These are phyloP conservation scores for Cephus sareptanus DNA, from an alignment of 2,888 invertebrate genomes.

Conservation along the genomic window DNA sequence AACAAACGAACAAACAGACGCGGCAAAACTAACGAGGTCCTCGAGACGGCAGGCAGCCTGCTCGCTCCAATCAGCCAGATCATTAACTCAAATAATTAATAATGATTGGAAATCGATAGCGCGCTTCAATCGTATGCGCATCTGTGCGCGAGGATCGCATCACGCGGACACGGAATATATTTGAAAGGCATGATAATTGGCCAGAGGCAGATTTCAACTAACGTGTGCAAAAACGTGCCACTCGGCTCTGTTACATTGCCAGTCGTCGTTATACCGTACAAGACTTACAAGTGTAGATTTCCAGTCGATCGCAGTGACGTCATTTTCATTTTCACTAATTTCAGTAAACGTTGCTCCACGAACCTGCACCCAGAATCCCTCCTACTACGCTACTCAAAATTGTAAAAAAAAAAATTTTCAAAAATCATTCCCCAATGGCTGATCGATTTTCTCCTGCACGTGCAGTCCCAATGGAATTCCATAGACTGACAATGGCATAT, in stretches of 20 bases:
- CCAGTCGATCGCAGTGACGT: too few species aligned
- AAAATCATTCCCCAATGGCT: background rate
- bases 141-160: background rate
- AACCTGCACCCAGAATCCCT: rapidly evolving
- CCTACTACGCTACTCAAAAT: too few species aligned
- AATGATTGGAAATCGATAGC: slow-evolving; percentile 54
- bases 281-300: background rate
- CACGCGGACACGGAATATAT: slow-evolving; percentile 19
- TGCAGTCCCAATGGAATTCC: too few species aligned
- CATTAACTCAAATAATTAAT: slow-evolving; percentile 59
- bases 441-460: background rate
- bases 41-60: slow-evolving; percentile 46
- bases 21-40: slow-evolving; percentile 57
- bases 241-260: background rate
- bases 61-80: slow-evolving; percentile 55
- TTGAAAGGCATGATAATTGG: slow-evolving; percentile 35
- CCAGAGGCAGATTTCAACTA: background rate
- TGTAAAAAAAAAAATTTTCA: background rate
- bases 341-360: too few species aligned
- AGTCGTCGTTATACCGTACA: background rate
- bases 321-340: too few species aligned
- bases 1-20: slow-evolving; percentile 32
- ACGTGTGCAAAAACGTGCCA: background rate
- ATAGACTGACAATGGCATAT: background rate
- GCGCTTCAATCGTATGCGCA: slow-evolving; percentile 7